phyloP scores from a whole-genome alignment of 2,797 vertebrate species.

The Crocodylus rhombifer region DNA sequence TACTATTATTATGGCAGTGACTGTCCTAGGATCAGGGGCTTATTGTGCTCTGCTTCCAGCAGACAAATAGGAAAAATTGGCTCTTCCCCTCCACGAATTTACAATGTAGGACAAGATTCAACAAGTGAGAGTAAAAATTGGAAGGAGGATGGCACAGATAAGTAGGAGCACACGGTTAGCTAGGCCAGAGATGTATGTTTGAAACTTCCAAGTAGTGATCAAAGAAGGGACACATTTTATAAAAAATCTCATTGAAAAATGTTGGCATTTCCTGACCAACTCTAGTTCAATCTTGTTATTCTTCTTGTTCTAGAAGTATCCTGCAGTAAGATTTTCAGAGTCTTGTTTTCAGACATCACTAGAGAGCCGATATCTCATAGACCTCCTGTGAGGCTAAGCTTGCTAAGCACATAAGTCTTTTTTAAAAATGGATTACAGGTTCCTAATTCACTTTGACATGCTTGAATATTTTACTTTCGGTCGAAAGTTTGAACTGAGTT shows the following conservation, averaged over 20 bases:
- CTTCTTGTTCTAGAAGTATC: background rate
- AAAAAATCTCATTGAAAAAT: background rate
- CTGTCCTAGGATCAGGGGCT: background rate
- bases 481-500: background rate
- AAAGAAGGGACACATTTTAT: background rate
- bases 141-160: background rate
- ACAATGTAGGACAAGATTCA: background rate
- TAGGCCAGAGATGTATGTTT: accelerated
- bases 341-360: background rate
- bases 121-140: background rate
- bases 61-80: background rate
- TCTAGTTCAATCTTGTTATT: background rate
- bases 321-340: background rate
- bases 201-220: background rate
- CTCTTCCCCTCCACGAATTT: background rate
- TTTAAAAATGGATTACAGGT: background rate
- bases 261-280: background rate
- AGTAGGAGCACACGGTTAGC: background rate
- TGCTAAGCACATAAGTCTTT: background rate
- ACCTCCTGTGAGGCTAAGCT: background rate
- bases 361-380: background rate
- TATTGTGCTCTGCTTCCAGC: background rate
- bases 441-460: background rate
- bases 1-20: background rate
- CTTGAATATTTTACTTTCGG: background rate